phyloP scores from a whole-genome alignment of 2,113 vertebrate genomes.

The Chionodraco myersi region DNA sequence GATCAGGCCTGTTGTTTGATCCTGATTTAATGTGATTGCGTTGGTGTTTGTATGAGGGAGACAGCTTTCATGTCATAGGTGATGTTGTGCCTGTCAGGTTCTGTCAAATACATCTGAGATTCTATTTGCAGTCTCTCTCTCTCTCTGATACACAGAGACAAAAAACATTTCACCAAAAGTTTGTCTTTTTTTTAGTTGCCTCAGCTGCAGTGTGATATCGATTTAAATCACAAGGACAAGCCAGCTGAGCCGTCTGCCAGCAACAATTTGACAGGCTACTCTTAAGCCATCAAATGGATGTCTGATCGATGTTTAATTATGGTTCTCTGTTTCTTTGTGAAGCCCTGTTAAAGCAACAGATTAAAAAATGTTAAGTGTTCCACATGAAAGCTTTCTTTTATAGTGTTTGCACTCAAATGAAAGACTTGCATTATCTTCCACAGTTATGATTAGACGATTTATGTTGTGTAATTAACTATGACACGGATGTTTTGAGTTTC shows the following conservation, averaged over 20 bases:
- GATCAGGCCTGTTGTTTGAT: conserved; percentile 51
- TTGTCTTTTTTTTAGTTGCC: neutral
- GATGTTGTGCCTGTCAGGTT: conserved; percentile 53
- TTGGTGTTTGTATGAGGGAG: conserved; percentile 26
- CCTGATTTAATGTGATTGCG: conserved; percentile 43
- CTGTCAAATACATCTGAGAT: conserved; percentile 25
- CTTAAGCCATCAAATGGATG: conserved; percentile 28
- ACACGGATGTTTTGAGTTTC: neutral
- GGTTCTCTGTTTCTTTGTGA: conserved; percentile 9
- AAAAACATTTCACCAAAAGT: conserved; percentile 10
- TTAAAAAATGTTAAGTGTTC: neutral
- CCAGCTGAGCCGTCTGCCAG: neutral
- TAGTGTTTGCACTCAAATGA: neutral
- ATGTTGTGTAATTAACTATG: conserved; percentile 5
- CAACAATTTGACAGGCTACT: conserved; percentile 37
- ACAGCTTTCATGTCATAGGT: conserved; percentile 47
- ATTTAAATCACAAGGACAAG: conserved; percentile 28
- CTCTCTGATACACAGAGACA: conserved; percentile 5
- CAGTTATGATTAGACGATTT: neutral
- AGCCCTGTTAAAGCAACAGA: neutral
- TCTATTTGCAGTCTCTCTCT: conserved; percentile 31
- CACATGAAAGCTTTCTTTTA: neutral
- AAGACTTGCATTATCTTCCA: neutral
- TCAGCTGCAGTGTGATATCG: conserved; percentile 17
- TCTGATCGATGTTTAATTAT: conserved; percentile 50